Base-by-base conservation (phyloP, 2,797 vertebrate genomes). In the Myotis pilosus region DNA sequence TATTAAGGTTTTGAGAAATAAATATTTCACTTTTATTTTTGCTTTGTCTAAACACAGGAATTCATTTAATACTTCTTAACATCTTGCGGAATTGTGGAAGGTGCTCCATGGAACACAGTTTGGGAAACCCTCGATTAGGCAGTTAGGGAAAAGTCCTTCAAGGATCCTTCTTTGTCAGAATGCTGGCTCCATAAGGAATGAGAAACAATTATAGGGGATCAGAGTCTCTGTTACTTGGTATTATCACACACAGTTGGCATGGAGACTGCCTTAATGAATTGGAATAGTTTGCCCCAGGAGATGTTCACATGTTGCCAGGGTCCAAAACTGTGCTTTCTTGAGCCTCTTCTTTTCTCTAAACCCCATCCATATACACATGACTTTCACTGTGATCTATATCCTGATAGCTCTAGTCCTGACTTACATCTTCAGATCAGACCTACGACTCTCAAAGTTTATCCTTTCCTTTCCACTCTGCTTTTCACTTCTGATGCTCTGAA, bases 1-100 rank as follows among this genome's bases (percentile, higher is more conserved):
- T 78, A 81, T 51, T 87, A 84, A 89, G 47, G 51, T 69, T 82
- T 86, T 22, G 28, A 89, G 41, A 89, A 90, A 12, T n/a, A 78
- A 75, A 72, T 78, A 10, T 36, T 91, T 82, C 8, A 49, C 11
- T 85, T 75, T 25, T 55, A 55, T 25, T 74, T 60, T 60, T 28
- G 25, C 28, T 28, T 62, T 62, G 60, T 30, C 92, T 87, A 5
- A 71, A 66, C 7, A 75, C 1, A 5, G 2, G 44, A 91, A 22
- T 90, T 94, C 53, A 74, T 47, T 69, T 79, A 68, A 87, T 55
- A 20, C 3, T 71, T 89, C 69, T 55, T 44, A 92, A 64, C 25
- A 72, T 25, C 33, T 72, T 72, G 13, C 57, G 92, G 82, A 92
- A 92, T 41, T 82, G 41, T 10, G 74, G 76, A 75, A 89, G 53